These are phyloP conservation scores for Stictonetta naevosa DNA, from an alignment of 2,113 vertebrate genomes.

Conservation along the genomic window DNA sequence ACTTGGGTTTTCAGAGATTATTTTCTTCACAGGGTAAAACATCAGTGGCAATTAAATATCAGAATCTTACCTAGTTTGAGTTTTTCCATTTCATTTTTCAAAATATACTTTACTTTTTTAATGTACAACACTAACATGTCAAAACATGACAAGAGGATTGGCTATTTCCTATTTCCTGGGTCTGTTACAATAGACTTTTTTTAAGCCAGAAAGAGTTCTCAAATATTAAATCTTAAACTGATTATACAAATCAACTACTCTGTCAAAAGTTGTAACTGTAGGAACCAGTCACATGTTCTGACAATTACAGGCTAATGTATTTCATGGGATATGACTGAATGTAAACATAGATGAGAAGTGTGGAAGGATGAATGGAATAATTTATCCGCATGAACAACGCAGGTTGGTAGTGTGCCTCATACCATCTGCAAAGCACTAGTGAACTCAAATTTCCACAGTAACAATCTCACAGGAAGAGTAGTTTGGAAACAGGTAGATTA, in stretches of 20 bases:
- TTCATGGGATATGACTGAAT: not conserved
- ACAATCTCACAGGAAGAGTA: not conserved
- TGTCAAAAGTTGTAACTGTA: not conserved
- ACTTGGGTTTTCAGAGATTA: constrained; percentile 7
- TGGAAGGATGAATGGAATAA: not conserved
- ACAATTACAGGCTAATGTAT: not conserved
- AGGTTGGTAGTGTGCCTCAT: not conserved
- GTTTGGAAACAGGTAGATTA: not conserved
- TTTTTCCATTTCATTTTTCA: not conserved
- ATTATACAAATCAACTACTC: not conserved
- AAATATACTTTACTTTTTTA: not conserved
- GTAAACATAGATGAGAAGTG: not conserved
- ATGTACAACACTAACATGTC: not conserved
- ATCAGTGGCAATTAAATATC: not conserved
- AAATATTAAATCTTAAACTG: not conserved
- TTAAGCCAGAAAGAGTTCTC: not conserved
- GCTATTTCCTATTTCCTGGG: not conserved
- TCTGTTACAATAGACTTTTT: not conserved
- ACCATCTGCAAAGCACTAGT: not conserved
- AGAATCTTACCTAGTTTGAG: not conserved
- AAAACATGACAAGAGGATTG: not conserved
- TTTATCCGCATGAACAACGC: not conserved
- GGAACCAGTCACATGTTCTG: not conserved
- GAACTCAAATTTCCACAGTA: not conserved
- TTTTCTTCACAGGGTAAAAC: not conserved